Percentiles rank a stretch among this genome's conserved stretches.
Conservation (phyloP, 2,888 invertebrate species). For the Macrophya alboannulata region DNA sequence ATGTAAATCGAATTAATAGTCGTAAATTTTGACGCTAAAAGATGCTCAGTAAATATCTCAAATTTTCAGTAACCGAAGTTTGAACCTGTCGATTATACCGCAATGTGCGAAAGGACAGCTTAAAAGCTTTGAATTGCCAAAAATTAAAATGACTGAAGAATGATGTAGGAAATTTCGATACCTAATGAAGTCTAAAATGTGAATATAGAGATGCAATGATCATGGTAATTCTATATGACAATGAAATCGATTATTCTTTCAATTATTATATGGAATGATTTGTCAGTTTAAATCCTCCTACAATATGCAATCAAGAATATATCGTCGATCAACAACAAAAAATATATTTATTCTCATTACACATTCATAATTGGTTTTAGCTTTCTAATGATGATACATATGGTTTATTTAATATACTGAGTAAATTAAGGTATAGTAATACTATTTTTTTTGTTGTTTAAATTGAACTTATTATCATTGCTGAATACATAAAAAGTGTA, state of each 20-base stretch:
- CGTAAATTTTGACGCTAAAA: background rate
- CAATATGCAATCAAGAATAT: background rate
- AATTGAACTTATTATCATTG: background rate
- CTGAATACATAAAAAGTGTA: background rate
- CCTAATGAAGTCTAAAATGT: background rate
- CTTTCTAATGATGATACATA: background rate
- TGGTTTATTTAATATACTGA: background rate
- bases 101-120: conserved; percentile 64
- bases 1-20: conserved; percentile 74
- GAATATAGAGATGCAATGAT: background rate
- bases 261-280: background rate
- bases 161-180: background rate
- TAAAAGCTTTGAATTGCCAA: conserved; percentile 55
- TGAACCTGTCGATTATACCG: background rate
- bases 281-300: background rate
- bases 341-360: conserved; percentile 32
- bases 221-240: background rate
- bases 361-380: conserved; percentile 13
- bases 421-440: background rate
- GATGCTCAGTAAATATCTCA: background rate
- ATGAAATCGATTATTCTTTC: background rate
- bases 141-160: conserved; percentile 4
- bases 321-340: conserved; percentile 1
- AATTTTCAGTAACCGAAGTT: background rate
- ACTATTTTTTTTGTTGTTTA: background rate